Evolutionary conservation across 2,797 vertebrate genomes (phyloP), one percentile per base, ranked within the genome.

Genomic region (Alcedo quadribrachys): DNA sequence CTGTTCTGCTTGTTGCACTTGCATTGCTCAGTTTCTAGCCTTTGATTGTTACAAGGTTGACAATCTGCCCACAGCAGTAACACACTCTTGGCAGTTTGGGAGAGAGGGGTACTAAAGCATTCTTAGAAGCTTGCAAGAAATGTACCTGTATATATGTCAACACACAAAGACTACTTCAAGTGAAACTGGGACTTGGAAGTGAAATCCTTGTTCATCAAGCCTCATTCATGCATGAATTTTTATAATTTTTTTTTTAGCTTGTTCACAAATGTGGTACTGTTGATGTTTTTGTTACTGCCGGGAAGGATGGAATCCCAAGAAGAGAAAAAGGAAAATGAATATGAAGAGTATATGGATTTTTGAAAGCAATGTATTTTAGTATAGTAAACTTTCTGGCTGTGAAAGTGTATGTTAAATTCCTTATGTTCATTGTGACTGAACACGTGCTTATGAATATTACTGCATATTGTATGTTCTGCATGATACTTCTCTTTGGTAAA

Each of bases 231-330:
- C 61, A 27, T 81, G 55, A 33, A 8, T 79, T 92, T 45, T 69
- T 75, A 1, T 54, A 27, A 43, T 77, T 68, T 82, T 61, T 87
- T 33, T 90, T 33, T 43, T 88, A 90, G 81, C 78, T 93, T 67
- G 19, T 67, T 91, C 37, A 86, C n/a, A 76, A 65, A 55, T 71
- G n/a, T 46, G 42, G 54, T 85, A 35, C 65, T 90, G 37, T 86
- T 90, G 65, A 21, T 93, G n/a, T 51, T 86, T 76, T 65, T 90
- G 57, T 86, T 74, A 54, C 33, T 81, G 37, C 70, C 92, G 70
- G 63, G 85, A 87, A 81, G 37, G 70, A 30, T 83, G 69, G 67
- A 76, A 57, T 86, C 70, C 63, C 70, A 54, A 65, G 40, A 86
- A 63, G n/a, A 91, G 21, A 43, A 68, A 68, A 53, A 87, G 32